Conservation (phyloP, 1,140 invertebrate species). For the Tachypleus tridentatus region DNA sequence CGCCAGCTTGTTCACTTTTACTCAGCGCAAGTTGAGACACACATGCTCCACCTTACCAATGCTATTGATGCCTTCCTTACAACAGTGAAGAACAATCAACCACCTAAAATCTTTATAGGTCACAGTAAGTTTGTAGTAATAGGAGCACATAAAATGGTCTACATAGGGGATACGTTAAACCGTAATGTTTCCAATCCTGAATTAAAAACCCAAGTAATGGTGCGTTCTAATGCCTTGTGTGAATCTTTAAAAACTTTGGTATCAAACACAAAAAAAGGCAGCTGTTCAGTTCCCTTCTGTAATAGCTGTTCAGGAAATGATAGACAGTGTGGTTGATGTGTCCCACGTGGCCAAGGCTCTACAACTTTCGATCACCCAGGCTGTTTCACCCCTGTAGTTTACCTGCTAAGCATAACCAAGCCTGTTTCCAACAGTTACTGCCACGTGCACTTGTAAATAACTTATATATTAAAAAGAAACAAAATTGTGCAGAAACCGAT, state of each 20-base stretch:
- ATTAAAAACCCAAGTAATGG: slow-evolving; percentile 47
- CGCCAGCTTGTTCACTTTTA: slow-evolving; percentile 74
- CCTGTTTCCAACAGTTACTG: no score
- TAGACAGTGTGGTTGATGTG: slow-evolving; percentile 71
- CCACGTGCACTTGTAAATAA: no score
- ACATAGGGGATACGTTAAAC: slow-evolving; percentile 83
- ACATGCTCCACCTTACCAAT: slow-evolving; percentile 67
- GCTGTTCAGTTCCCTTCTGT: slow-evolving; percentile 82
- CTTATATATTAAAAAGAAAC: no score
- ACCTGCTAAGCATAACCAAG: no score
- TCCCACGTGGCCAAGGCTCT: slow-evolving; percentile 62
- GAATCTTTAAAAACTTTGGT: slow-evolving; percentile 72
- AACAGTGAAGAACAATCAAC: slow-evolving; percentile 81
- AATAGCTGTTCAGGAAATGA: slow-evolving; percentile 81
- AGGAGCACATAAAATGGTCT: slow-evolving; percentile 80
- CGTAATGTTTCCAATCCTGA: slow-evolving; percentile 45
- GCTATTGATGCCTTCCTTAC: slow-evolving; percentile 83
- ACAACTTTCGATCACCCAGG: slow-evolving; percentile 50
- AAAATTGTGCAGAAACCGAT: no score
- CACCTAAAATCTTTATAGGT: slow-evolving; percentile 81
- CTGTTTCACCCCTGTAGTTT: slow-evolving; percentile 13
- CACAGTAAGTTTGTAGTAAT: slow-evolving; percentile 89
- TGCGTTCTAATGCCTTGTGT: slow-evolving; percentile 68
- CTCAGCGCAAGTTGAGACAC: slow-evolving; percentile 64
- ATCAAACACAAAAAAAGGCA: slow-evolving; percentile 72